phyloP scores from a whole-genome alignment of 2,797 vertebrate genomes.

The Mormyrops boulengeri region DNA sequence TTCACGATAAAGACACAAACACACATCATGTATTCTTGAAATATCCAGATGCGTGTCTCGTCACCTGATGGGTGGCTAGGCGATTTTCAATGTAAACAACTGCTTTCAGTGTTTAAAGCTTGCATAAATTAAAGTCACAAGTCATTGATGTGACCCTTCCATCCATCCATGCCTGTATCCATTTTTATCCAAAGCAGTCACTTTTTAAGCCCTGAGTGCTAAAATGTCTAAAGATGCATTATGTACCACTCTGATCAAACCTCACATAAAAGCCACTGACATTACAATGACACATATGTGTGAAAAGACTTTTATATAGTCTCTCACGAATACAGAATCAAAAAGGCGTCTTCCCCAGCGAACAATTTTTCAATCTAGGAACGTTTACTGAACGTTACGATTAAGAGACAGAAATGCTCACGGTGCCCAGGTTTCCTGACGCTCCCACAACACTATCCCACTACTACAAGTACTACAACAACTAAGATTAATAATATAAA shows the following conservation, averaged over 20 bases:
- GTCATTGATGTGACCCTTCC: neutral
- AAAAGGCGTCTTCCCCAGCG: neutral
- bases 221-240: neutral
- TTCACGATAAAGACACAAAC: neutral
- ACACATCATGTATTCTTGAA: neutral
- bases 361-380: neutral
- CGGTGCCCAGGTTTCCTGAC: neutral
- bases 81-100: neutral
- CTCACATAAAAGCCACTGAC: neutral
- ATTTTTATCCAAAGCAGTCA: neutral
- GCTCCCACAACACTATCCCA: neutral
- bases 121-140: neutral
- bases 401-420: neutral
- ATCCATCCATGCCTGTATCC: neutral
- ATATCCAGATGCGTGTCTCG: neutral
- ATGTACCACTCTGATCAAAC: neutral
- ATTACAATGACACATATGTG: neutral
- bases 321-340: neutral
- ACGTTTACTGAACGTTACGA: neutral
- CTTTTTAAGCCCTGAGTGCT: neutral
- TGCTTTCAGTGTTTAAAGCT: neutral
- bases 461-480: neutral
- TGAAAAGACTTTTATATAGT: neutral
- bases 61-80: neutral
- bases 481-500: neutral